Evolutionary conservation across 2,797 vertebrate genomes (phyloP).

Genomic region (Sarcophilus harrisii): DNA sequence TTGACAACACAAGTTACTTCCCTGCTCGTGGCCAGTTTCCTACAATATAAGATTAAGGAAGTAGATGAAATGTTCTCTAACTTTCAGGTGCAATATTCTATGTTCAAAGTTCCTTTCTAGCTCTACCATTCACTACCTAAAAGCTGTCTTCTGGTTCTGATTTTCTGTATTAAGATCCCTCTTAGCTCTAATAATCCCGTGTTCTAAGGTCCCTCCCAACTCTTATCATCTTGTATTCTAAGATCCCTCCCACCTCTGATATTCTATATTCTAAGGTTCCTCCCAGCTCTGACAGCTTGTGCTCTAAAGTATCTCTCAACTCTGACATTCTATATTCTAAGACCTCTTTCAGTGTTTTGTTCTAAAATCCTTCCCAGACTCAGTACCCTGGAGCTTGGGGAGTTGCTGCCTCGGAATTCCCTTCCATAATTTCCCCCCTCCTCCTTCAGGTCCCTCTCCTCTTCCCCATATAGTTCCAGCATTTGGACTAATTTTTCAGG

Average conservation of each 20-base stretch:
- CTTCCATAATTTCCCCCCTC: neutral
- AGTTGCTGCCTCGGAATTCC: slow-evolving; percentile 22
- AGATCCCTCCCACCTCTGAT: neutral
- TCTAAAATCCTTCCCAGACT: neutral
- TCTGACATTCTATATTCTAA: neutral
- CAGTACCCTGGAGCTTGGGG: neutral
- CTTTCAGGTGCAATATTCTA: neutral
- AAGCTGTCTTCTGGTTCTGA: neutral
- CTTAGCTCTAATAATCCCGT: neutral
- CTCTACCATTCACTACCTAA: neutral
- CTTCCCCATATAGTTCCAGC: slow-evolving; percentile 28
- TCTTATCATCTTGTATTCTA: neutral
- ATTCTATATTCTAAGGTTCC: neutral
- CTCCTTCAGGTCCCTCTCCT: slow-evolving; percentile 69
- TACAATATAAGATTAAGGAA: neutral
- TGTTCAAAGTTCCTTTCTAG: neutral
- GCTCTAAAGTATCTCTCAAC: neutral
- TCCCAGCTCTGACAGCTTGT: neutral
- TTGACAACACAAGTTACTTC: neutral
- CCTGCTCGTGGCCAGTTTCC: neutral
- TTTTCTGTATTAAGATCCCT: neutral
- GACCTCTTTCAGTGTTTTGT: neutral
- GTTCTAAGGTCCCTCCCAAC: neutral
- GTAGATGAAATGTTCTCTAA: neutral
- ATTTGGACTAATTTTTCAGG: slow-evolving; percentile 33